These are phyloP conservation scores for Ectemnius continuus DNA, from an alignment of 2,888 invertebrate species.

Conservation along the genomic window DNA sequence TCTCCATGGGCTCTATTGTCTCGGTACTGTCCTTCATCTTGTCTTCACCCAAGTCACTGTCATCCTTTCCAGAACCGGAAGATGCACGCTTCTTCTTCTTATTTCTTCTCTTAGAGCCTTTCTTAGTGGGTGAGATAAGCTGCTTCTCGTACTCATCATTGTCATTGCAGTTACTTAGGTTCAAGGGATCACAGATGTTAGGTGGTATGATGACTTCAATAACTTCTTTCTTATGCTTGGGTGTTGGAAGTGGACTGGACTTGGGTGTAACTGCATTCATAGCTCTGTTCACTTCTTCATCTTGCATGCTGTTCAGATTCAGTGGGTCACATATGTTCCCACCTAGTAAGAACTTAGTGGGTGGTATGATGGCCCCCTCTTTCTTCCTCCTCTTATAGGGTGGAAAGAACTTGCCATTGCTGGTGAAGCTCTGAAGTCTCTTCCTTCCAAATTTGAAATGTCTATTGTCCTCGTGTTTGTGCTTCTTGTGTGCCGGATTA, in stretches of 20 bases:
- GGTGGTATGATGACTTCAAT: conserved; percentile 96
- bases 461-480: conserved; percentile 75
- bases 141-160: conserved; percentile 91
- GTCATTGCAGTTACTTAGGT: conserved; percentile 85
- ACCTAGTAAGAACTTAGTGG: conserved; percentile 95
- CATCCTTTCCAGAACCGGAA: conserved; percentile 78
- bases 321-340: conserved; percentile 97
- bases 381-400: conserved; percentile 87
- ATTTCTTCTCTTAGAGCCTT: conserved; percentile 82
- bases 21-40: conserved; percentile 67
- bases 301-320: conserved; percentile 94
- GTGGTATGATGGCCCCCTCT: conserved; percentile 87
- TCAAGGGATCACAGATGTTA: conserved; percentile 94
- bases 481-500: conserved; percentile 72
- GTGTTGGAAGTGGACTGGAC: conserved; percentile 93
- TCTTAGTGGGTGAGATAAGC: conserved; percentile 85
- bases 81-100: conserved; percentile 82
- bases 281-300: conserved; percentile 87
- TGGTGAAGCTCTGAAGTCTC: conserved; percentile 84
- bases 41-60: conserved; percentile 79
- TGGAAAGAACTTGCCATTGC: conserved; percentile 85
- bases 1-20: conserved; percentile 23
- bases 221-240: conserved; percentile 87
- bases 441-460: conserved; percentile 80
- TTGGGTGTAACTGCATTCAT: conserved; percentile 95